phyloP scores from a whole-genome alignment of 1,140 invertebrate genomes.

The Amyelois transitella region DNA sequence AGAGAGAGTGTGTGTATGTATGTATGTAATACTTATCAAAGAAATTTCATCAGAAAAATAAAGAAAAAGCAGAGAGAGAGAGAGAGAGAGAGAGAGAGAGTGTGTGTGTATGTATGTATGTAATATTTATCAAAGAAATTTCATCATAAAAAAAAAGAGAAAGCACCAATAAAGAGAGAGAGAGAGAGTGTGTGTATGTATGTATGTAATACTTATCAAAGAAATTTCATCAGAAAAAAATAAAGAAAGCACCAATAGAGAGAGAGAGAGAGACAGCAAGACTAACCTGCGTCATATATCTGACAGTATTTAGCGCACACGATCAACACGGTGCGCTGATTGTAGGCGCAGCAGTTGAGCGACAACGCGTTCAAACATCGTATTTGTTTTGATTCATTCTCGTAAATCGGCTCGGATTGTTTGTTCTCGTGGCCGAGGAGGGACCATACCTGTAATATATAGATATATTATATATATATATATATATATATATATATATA shows the following conservation, averaged over 20 bases:
- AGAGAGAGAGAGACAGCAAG: neutral
- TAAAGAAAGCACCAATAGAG: neutral
- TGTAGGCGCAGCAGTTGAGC: constrained; percentile 94
- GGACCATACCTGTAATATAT: constrained; percentile 87
- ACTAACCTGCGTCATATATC: constrained; percentile 84
- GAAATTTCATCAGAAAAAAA: too few species aligned
- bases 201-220: too few species aligned
- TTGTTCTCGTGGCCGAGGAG: constrained; percentile 91
- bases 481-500: too few species aligned
- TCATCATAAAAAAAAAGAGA: neutral
- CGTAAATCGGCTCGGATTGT: constrained; percentile 90
- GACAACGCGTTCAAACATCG: constrained; percentile 94
- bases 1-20: too few species aligned
- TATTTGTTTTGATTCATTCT: constrained; percentile 99
- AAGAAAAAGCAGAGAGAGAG: too few species aligned
- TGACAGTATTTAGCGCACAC: constrained; percentile 98
- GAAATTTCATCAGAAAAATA: too few species aligned
- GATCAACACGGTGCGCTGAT: constrained; percentile 96
- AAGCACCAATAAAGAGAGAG: neutral
- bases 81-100: too few species aligned
- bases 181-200: neutral
- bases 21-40: too few species aligned
- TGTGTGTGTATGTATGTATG: too few species aligned
- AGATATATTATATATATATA: neutral
- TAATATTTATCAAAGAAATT: too few species aligned